These are phyloP conservation scores for Rhinoraja longicauda DNA, from an alignment of 2,797 vertebrate species.

Conservation along the genomic window DNA sequence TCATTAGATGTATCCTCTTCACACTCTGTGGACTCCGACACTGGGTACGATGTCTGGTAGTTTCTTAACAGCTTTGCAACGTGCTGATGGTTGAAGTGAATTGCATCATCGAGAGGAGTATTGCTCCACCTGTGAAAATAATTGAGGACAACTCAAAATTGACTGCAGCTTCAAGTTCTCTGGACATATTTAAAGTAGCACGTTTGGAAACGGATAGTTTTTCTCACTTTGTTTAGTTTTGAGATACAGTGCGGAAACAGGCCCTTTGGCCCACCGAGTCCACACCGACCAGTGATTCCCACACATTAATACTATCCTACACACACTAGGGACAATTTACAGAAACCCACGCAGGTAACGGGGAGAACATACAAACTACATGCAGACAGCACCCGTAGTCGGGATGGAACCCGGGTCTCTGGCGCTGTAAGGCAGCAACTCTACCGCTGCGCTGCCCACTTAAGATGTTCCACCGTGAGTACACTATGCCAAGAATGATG, in stretches of 20 bases:
- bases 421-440: too few species aligned
- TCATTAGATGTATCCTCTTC: neutral
- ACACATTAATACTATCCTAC: too few species aligned
- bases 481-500: neutral
- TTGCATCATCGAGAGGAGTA: conserved; percentile 68
- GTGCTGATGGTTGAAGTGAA: conserved; percentile 66
- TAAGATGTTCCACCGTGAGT: neutral
- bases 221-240: neutral
- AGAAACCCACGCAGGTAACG: too few species aligned
- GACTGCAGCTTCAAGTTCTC: neutral
- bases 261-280: too few species aligned
- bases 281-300: too few species aligned
- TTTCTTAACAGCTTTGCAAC: conserved; percentile 65
- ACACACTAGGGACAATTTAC: too few species aligned
- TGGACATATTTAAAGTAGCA: neutral
- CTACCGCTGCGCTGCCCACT: neutral
- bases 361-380: too few species aligned
- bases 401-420: too few species aligned
- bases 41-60: conserved; percentile 60
- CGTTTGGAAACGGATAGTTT: neutral
- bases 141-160: neutral
- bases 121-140: conserved; percentile 70
- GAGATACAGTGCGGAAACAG: too few species aligned
- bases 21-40: conserved; percentile 45
- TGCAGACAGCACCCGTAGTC: too few species aligned